phyloP scores from a whole-genome alignment of 2,797 vertebrate genomes.

The Euthynnus affinis region DNA sequence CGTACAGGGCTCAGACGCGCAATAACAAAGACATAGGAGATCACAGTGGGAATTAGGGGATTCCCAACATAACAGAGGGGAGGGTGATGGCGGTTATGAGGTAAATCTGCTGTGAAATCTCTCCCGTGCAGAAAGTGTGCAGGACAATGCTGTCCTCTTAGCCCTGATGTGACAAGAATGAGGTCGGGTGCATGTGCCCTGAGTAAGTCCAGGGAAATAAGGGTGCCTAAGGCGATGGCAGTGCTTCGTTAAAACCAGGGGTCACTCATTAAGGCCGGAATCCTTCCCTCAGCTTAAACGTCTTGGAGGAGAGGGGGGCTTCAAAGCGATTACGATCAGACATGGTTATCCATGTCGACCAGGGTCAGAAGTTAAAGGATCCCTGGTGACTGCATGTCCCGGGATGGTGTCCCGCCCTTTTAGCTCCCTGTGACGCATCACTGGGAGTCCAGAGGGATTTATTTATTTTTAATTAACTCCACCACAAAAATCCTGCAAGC shows the following conservation, averaged over 20 bases:
- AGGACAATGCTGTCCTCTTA: slow-evolving; percentile 48
- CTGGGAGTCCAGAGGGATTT: slow-evolving; percentile 30
- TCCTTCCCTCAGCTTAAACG: slow-evolving; percentile 42
- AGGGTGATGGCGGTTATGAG: slow-evolving; percentile 53
- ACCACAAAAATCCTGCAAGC: slow-evolving; percentile 1
- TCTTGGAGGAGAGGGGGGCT: slow-evolving; percentile 52
- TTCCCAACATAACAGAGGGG: slow-evolving; percentile 59
- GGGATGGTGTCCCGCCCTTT: not conserved
- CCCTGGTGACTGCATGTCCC: slow-evolving; percentile 68
- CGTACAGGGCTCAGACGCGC: slow-evolving; percentile 53
- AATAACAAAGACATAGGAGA: slow-evolving; percentile 70
- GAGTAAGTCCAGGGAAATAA: slow-evolving; percentile 39
- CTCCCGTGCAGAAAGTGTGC: slow-evolving; percentile 40
- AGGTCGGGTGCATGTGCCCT: slow-evolving; percentile 63
- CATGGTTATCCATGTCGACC: slow-evolving; percentile 70
- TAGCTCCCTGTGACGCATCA: not conserved
- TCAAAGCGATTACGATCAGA: slow-evolving; percentile 70
- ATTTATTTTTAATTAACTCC: slow-evolving; percentile 32
- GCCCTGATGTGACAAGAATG: slow-evolving; percentile 60
- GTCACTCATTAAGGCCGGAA: slow-evolving; percentile 59
- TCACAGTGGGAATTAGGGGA: slow-evolving; percentile 60
- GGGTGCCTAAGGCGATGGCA: slow-evolving; percentile 46
- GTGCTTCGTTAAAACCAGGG: slow-evolving; percentile 60
- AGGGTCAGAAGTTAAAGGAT: slow-evolving; percentile 79
- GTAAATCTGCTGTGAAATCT: slow-evolving; percentile 74